These are phyloP conservation scores for Gouania willdenowi DNA, from an alignment of 2,797 vertebrate genomes.

Conservation along the genomic window DNA sequence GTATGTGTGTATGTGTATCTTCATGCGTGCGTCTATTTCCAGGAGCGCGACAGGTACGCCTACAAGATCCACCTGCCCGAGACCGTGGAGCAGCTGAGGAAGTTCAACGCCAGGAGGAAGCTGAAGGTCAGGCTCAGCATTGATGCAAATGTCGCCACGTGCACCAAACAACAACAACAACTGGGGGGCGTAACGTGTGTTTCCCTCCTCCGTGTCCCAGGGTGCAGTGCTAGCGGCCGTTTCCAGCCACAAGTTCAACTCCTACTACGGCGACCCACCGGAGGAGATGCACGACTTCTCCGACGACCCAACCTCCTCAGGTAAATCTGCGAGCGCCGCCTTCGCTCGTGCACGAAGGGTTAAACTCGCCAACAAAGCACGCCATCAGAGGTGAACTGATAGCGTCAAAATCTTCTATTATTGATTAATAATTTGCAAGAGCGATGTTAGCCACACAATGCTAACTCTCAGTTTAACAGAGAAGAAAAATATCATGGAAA, in stretches of 20 bases:
- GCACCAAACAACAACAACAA: too few species aligned
- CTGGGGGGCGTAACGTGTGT: not conserved
- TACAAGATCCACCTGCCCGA: conserved; percentile 99
- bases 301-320: conserved; percentile 98
- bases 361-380: too few species aligned
- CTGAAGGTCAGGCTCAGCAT: conserved; percentile 81
- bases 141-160: too few species aligned
- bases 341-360: too few species aligned
- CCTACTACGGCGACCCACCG: conserved; percentile 97
- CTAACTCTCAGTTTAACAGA: too few species aligned
- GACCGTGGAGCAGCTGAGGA: conserved; percentile 97
- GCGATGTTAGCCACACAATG: too few species aligned
- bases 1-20: not conserved
- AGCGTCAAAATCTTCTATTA: too few species aligned
- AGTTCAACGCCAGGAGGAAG: conserved; percentile 98
- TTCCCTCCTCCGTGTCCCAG: conserved; percentile 58
- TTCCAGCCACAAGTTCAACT: conserved; percentile 99
- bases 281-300: conserved; percentile 98
- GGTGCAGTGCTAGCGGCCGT: conserved; percentile 97
- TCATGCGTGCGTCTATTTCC: not conserved
- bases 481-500: too few species aligned
- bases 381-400: too few species aligned
- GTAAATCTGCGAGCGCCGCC: conserved; percentile 73
- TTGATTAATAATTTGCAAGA: too few species aligned
- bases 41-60: conserved; percentile 98